Evolutionary conservation across 2,113 vertebrate species (phyloP).

Genomic region (Hypanus sabinus): DNA sequence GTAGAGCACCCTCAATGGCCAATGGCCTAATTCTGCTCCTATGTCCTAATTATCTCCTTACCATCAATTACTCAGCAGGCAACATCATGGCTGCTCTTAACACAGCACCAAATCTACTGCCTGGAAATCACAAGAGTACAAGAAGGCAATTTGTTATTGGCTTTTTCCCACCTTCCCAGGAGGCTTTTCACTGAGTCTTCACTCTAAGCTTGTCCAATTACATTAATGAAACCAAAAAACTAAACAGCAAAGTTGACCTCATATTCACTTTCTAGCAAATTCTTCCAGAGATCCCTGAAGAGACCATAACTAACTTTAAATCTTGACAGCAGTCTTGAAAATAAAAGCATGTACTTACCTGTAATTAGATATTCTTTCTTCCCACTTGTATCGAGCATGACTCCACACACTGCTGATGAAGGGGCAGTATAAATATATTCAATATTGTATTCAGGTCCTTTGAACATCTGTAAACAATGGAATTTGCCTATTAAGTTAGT

Average conservation of each 20-base stretch:
- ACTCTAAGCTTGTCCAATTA: background rate
- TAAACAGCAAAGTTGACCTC: background rate
- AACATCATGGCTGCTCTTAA: background rate
- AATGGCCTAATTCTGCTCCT: no score
- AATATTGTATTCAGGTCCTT: constrained; percentile 72
- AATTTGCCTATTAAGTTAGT: background rate
- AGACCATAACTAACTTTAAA: background rate
- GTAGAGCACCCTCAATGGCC: no score
- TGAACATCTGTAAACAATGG: constrained; percentile 73
- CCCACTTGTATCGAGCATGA: constrained; percentile 69
- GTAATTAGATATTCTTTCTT: constrained; percentile 89
- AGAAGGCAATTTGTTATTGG: background rate
- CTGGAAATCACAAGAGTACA: background rate
- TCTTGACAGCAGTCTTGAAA: background rate
- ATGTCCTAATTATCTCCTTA: background rate
- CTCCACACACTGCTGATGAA: constrained; percentile 77
- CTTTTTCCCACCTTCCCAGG: background rate
- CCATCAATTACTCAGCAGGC: background rate
- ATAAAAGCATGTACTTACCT: constrained; percentile 55
- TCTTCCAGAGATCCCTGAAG: background rate
- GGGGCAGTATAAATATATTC: constrained; percentile 80
- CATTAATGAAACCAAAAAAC: background rate
- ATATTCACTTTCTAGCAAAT: background rate
- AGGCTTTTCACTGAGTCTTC: background rate
- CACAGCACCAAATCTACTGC: background rate